phyloP scores from a whole-genome alignment of 2,888 invertebrate species.

The Trachelus stipa region DNA sequence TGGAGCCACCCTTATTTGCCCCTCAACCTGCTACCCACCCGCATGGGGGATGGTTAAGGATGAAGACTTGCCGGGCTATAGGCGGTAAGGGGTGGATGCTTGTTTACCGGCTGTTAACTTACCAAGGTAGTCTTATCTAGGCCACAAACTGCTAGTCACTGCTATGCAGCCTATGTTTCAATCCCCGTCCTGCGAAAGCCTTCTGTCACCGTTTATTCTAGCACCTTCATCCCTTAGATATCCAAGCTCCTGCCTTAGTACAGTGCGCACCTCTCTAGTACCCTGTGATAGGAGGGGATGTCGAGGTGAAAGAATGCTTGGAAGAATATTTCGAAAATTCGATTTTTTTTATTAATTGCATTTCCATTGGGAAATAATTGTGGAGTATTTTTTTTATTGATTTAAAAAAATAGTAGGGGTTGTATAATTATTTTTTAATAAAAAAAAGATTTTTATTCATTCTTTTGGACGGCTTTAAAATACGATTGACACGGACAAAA shows the following conservation, averaged over 20 bases:
- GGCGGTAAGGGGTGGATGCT: constrained; percentile 7
- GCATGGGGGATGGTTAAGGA: neutral
- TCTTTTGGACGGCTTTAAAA: neutral
- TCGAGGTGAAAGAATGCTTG: too few species aligned
- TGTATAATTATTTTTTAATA: too few species aligned
- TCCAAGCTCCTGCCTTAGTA: neutral
- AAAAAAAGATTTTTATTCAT: neutral
- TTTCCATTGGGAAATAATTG: too few species aligned
- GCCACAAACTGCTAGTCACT: constrained; percentile 16
- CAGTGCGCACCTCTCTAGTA: neutral
- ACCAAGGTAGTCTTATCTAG: constrained; percentile 24
- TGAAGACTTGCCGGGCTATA: neutral
- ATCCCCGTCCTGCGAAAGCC: neutral
- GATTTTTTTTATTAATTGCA: too few species aligned
- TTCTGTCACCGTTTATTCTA: neutral
- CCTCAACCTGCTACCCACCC: neutral
- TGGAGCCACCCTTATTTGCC: neutral
- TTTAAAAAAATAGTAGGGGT: too few species aligned
- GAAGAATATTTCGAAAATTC: too few species aligned
- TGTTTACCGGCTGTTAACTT: constrained; percentile 19
- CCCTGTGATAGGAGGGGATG: too few species aligned
- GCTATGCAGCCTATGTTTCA: neutral
- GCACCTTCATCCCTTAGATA: neutral
- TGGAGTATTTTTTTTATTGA: too few species aligned
- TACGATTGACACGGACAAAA: neutral